Percentiles rank a stretch among this genome's conserved stretches.
Conservation (phyloP, 2,888 invertebrate genomes). For the Euplexia lucipara region DNA sequence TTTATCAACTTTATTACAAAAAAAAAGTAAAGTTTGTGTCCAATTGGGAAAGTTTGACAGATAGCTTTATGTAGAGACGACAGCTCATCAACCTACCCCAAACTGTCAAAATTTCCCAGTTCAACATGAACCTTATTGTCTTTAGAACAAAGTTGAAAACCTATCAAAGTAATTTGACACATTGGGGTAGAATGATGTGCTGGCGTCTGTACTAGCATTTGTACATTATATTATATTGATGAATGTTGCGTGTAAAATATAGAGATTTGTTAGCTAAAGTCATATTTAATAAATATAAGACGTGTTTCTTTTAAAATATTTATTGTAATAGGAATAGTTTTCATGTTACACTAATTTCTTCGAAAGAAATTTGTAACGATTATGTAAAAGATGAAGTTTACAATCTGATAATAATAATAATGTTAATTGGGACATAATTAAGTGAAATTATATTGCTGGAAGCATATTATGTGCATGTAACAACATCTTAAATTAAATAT, state of each 20-base stretch:
- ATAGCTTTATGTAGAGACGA: too few relatives aligned
- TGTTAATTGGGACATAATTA: slow-evolving; percentile 39
- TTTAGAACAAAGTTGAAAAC: too few relatives aligned
- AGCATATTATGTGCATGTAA: slow-evolving; percentile 17
- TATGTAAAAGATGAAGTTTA: slow-evolving; percentile 33
- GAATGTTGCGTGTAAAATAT: slow-evolving; percentile 43
- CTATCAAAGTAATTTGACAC: too few relatives aligned
- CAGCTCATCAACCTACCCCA: too few relatives aligned
- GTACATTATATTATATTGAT: slow-evolving; percentile 49
- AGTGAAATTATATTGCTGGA: slow-evolving; percentile 19
- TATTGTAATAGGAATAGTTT: slow-evolving; percentile 53
- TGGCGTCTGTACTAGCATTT: too few relatives aligned
- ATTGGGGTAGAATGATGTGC: too few relatives aligned
- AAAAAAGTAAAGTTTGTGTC: too few relatives aligned
- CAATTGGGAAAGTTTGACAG: too few relatives aligned
- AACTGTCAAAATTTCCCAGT: too few relatives aligned
- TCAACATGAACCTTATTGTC: too few relatives aligned
- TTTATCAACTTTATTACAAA: too few relatives aligned
- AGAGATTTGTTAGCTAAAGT: slow-evolving; percentile 55
- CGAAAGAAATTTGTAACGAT: slow-evolving; percentile 48
- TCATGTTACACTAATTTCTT: slow-evolving; percentile 48
- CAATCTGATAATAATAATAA: slow-evolving; percentile 24
- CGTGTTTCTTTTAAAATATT: slow-evolving; percentile 56
- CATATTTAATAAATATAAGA: slow-evolving; percentile 56
- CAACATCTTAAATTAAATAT: slow-evolving; percentile 13